Evolutionary conservation across 2,113 vertebrate species (phyloP).

Genomic region (Stigmatopora argus): DNA sequence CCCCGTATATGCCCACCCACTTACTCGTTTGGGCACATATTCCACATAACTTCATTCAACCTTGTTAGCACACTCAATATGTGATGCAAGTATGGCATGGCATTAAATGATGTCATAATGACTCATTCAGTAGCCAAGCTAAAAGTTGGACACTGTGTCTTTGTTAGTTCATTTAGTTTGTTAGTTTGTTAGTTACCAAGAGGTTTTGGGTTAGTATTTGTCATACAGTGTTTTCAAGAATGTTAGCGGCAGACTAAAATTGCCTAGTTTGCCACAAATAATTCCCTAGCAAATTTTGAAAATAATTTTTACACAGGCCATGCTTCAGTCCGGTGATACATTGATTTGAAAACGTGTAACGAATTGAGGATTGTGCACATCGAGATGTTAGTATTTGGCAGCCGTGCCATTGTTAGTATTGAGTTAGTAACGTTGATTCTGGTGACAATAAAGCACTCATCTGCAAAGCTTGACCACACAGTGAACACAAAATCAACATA

Average conservation of each 20-base stretch:
- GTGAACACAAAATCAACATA: slow-evolving; percentile 11
- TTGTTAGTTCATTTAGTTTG: slow-evolving; percentile 1
- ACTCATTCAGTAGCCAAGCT: slow-evolving; percentile 1
- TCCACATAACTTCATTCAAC: slow-evolving; percentile 9
- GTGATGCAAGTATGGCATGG: slow-evolving; percentile 10
- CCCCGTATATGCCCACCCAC: background rate
- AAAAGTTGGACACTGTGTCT: background rate
- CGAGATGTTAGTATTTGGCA: slow-evolving; percentile 42
- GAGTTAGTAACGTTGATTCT: slow-evolving; percentile 22
- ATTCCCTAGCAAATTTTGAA: background rate
- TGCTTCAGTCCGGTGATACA: slow-evolving; percentile 23
- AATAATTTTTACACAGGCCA: slow-evolving; percentile 5
- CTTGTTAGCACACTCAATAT: slow-evolving; percentile 28
- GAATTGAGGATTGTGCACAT: background rate
- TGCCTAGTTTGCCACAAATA: background rate
- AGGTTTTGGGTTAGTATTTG: slow-evolving; percentile 48
- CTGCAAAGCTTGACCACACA: slow-evolving; percentile 48
- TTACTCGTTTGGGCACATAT: background rate
- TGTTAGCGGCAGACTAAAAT: slow-evolving; percentile 27
- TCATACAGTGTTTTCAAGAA: slow-evolving; percentile 9
- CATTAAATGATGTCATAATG: background rate
- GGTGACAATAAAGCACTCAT: slow-evolving; percentile 34
- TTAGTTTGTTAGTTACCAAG: slow-evolving; percentile 65
- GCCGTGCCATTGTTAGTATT: slow-evolving; percentile 43
- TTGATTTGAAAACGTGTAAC: background rate